Conservation (phyloP, 2,888 invertebrate species). For the Chelonus formosanus region DNA sequence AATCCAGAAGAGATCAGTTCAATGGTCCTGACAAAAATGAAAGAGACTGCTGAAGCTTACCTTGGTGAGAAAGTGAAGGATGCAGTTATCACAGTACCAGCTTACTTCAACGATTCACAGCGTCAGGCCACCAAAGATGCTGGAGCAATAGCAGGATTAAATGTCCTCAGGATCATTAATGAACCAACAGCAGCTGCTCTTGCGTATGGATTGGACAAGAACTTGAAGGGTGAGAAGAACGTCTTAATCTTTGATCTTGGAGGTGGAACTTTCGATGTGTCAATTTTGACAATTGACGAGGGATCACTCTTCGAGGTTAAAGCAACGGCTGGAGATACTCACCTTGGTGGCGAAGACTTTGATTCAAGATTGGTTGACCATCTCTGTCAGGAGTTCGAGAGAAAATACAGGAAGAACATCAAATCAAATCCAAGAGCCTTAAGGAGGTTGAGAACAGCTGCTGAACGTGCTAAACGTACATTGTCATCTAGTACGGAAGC, state of each 20-base stretch:
- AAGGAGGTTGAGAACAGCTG: constrained; percentile 77
- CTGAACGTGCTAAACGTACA: constrained; percentile 81
- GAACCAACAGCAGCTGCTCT: constrained; percentile 72
- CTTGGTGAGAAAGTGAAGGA: constrained; percentile 73
- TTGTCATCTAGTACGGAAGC: constrained; percentile 81
- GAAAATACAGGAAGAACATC: constrained; percentile 77
- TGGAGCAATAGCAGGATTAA: constrained; percentile 73
- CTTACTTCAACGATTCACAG: constrained; percentile 77
- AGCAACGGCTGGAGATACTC: constrained; percentile 85
- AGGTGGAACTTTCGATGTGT: constrained; percentile 73
- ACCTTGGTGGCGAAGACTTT: constrained; percentile 71
- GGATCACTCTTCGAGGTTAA: constrained; percentile 79
- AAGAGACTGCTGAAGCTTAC: constrained; percentile 77
- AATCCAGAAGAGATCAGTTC: constrained; percentile 77
- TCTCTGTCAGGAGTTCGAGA: constrained; percentile 75
- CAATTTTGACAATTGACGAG: constrained; percentile 83
- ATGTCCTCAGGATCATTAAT: constrained; percentile 73
- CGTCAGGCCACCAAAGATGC: constrained; percentile 76
- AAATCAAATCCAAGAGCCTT: constrained; percentile 73
- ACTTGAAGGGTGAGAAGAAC: constrained; percentile 72
- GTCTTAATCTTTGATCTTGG: constrained; percentile 74
- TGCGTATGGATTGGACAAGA: constrained; percentile 76
- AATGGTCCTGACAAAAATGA: constrained; percentile 72
- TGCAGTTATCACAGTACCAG: constrained; percentile 84
- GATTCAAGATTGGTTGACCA: constrained; percentile 74